Evolutionary conservation across 2,797 vertebrate genomes (phyloP).

Genomic region (Holocentrus rufus): DNA sequence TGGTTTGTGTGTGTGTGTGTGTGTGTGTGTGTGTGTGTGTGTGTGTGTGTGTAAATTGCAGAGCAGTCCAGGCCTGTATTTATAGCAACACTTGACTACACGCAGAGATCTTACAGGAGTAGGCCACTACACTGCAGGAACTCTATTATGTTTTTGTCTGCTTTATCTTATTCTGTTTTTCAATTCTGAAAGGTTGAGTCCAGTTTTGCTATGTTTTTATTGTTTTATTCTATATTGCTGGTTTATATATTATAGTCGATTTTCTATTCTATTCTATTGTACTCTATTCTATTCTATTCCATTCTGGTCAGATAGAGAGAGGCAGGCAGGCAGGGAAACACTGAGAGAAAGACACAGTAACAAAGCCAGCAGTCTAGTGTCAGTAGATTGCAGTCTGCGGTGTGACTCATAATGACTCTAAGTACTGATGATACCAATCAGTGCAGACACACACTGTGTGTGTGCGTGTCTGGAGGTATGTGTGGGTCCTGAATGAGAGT

Average conservation of each 20-base stretch:
- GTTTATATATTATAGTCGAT: too few species aligned
- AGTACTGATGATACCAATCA: conserved; percentile 41
- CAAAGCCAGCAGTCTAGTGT: conserved; percentile 43
- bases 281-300: neutral
- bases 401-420: conserved; percentile 57
- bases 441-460: conserved; percentile 30
- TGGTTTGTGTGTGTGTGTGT: conserved; percentile 23
- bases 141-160: conserved; percentile 5
- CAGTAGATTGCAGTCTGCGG: conserved; percentile 38
- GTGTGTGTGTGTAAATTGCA: conserved; percentile 67
- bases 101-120: conserved; percentile 68
- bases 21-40: conserved; percentile 37
- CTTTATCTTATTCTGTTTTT: neutral
- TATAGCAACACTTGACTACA: conserved; percentile 81
- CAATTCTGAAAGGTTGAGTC: neutral
- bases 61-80: conserved; percentile 76
- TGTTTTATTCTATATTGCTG: neutral
- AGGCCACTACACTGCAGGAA: conserved; percentile 40
- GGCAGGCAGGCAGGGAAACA: conserved; percentile 10
- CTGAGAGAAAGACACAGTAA: conserved; percentile 28
- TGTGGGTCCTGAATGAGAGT: conserved; percentile 40
- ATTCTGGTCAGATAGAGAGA: neutral
- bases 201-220: neutral
- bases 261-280: conserved; percentile 8
- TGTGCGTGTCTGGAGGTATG: conserved; percentile 49